Evolutionary conservation across 2,797 vertebrate species (phyloP).

Genomic region (Alosa sapidissima): DNA sequence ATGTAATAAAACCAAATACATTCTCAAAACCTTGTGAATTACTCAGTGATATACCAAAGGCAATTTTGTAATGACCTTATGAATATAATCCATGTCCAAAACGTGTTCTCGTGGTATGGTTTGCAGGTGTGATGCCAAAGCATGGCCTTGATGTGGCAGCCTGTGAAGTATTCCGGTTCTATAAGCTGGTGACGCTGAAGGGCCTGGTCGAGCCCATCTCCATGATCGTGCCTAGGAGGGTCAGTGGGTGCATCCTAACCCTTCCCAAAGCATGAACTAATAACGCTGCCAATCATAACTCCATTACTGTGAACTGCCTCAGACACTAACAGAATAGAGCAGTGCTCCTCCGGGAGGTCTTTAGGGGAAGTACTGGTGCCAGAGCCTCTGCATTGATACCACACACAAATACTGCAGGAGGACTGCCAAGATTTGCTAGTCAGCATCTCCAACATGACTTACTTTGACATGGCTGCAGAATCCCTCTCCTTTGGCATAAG

Average conservation of each 20-base stretch:
- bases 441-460: not conserved
- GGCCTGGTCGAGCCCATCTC: constrained; percentile 95
- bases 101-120: not conserved
- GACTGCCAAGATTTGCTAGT: not conserved
- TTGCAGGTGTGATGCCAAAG: constrained; percentile 95
- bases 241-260: constrained; percentile 67
- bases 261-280: not conserved
- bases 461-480: not conserved
- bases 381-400: not conserved
- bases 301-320: not conserved
- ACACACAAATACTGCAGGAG: not conserved
- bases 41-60: not conserved
- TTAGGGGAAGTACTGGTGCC: not conserved
- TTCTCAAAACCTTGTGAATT: not conserved
- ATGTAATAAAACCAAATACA: not conserved
- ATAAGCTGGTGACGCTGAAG: constrained; percentile 95
- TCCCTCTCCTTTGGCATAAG: not conserved
- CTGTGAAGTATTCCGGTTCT: constrained; percentile 96
- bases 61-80: not conserved
- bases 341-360: not conserved
- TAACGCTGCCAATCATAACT: not conserved
- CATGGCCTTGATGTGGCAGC: constrained; percentile 91
- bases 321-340: not conserved
- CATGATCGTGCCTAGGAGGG: constrained; percentile 97
- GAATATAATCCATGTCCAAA: not conserved